Conservation (phyloP, 64 coral and sea anemone genomes). For the Pachyseris speciosa region DNA sequence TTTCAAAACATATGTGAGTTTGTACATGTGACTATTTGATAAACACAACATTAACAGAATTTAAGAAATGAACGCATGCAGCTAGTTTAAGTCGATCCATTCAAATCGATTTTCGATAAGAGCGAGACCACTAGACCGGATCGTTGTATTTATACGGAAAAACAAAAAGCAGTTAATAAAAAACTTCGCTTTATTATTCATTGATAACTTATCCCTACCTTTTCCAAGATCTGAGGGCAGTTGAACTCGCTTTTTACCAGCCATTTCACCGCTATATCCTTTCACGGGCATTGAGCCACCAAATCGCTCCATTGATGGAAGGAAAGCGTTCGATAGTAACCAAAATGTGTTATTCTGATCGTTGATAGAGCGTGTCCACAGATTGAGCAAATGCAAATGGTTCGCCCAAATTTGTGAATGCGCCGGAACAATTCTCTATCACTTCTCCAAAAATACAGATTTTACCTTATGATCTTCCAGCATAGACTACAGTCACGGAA, state of each 20-base stretch:
- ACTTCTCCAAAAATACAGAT: background rate
- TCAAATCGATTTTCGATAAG: too few species aligned
- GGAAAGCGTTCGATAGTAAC: background rate
- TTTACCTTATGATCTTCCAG: background rate
- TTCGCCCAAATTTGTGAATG: background rate
- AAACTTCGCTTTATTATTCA: background rate
- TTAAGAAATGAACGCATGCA: background rate
- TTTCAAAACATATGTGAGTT: background rate
- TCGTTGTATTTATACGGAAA: too few species aligned
- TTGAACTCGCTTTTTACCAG: slow-evolving; percentile 65
- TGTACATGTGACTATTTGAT: too few species aligned
- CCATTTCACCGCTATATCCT: slow-evolving; percentile 59
- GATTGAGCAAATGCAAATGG: background rate
- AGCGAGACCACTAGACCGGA: too few species aligned
- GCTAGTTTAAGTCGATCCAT: too few species aligned
- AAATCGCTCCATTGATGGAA: slow-evolving; percentile 63
- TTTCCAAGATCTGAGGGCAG: slow-evolving; percentile 48
- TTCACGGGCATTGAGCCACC: slow-evolving; percentile 38
- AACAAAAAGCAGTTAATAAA: background rate
- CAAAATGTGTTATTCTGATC: background rate
- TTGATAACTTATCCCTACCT: slow-evolving; percentile 12
- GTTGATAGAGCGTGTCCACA: background rate
- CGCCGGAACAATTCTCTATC: background rate
- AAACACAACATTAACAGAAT: background rate
- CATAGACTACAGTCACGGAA: background rate